Conservation (phyloP, 2,797 vertebrate species). For the Muscicapa comitata region DNA sequence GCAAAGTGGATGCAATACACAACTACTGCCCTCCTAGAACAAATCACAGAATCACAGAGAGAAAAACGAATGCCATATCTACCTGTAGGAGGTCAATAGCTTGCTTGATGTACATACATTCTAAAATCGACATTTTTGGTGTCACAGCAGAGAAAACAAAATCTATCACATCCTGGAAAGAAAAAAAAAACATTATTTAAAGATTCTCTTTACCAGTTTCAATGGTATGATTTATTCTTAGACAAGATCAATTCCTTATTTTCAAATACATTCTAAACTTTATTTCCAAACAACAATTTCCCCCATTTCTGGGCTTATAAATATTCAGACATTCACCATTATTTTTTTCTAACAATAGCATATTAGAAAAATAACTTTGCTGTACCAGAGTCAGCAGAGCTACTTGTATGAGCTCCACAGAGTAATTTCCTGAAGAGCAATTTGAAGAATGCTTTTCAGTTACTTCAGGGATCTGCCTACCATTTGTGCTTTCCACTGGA, state of each 20-base stretch:
- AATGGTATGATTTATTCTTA: background rate
- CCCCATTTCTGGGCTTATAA: background rate
- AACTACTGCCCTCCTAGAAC: background rate
- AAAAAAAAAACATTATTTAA: background rate
- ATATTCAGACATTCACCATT: background rate
- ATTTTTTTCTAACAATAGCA: background rate
- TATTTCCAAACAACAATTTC: background rate
- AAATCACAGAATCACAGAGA: background rate
- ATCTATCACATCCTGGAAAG: slow-evolving; percentile 79
- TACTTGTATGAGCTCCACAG: background rate
- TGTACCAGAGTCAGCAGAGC: background rate
- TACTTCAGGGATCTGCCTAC: background rate
- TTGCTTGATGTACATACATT: slow-evolving; percentile 88
- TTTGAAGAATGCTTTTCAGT: background rate
- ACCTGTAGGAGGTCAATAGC: slow-evolving; percentile 85
- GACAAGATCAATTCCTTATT: background rate
- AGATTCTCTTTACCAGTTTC: background rate
- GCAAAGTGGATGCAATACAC: background rate
- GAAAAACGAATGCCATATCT: background rate
- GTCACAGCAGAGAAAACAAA: slow-evolving; percentile 80
- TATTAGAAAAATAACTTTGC: background rate
- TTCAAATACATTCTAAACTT: background rate
- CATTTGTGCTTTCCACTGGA: background rate
- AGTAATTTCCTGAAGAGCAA: background rate
- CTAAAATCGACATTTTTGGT: slow-evolving; percentile 84